Evolutionary conservation across 1,140 invertebrate species (phyloP).

Genomic region (Oedothorax gibbosus): DNA sequence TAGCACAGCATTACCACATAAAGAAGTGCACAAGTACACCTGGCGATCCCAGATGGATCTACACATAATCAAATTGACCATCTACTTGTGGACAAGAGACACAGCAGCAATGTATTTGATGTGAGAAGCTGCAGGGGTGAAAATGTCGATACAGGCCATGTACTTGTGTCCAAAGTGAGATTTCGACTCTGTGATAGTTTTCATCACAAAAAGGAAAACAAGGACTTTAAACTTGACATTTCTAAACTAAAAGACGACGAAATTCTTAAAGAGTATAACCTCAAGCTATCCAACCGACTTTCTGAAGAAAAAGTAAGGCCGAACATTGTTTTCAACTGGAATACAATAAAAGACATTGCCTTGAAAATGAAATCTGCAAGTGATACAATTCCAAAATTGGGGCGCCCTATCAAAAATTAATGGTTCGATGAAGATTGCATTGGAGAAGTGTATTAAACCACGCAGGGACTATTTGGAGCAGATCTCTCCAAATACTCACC

Average conservation of each 20-base stretch:
- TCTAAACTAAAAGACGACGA: neutral
- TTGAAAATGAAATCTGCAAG: neutral
- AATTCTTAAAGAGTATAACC: conserved; percentile 2
- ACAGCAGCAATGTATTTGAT: conserved; percentile 5
- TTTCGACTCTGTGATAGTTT: conserved; percentile 7
- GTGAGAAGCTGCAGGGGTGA: conserved; percentile 4
- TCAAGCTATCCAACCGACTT: neutral
- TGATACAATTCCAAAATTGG: neutral
- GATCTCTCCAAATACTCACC: too few species aligned
- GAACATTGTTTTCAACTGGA: neutral
- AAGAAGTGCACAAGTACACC: conserved; percentile 3
- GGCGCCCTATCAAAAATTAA: neutral
- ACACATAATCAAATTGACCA: conserved; percentile 22
- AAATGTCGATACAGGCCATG: neutral
- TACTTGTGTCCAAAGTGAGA: neutral
- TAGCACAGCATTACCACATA: conserved; percentile 22
- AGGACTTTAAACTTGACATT: neutral
- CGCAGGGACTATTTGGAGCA: too few species aligned
- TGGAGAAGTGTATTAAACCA: too few species aligned
- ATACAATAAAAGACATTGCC: neutral
- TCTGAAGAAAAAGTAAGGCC: neutral
- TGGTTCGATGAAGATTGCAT: neutral
- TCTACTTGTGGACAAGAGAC: conserved; percentile 16
- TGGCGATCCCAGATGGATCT: neutral
- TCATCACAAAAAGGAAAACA: neutral